Evolutionary conservation across 2,797 vertebrate species (phyloP), one percentile per base, ranked within the genome.

Genomic region (Melopsittacus undulatus): DNA sequence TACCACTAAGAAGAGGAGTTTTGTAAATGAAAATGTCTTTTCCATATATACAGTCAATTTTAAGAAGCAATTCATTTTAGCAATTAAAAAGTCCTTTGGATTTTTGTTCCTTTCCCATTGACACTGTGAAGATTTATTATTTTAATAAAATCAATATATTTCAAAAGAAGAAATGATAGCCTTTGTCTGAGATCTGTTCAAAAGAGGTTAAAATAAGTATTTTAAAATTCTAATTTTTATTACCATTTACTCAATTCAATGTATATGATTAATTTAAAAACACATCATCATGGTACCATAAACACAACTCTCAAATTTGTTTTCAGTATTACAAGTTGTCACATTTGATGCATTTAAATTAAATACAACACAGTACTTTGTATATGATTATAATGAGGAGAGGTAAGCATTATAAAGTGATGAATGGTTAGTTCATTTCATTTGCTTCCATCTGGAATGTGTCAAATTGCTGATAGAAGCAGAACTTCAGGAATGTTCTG

Each of bases 271-370:
- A 72, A 81, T 82, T 94, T 89, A 27, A 87, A 32, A 83, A 75
- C 7, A 56, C 17, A 29, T 34, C 34, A 34, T 82, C 32, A 79
- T 27, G 26, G 32, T 67, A 75, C 21, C 49, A 75, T 69, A 90
- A 94, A 49, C 16, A 78, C 13, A 72, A 66, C 2, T 43, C 23
- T 49, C 27, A 57, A 49, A 72, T 46, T 86, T 86, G 13, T 68
- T 81, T 83, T 48, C 57, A 57, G 4, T 54, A 38, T 72, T 94
- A 59, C 48, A 83, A 38, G 29, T 7, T 83, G 42, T 46, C 36
- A 45, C 26, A 62, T 86, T 34, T 72, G 51, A 91, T 85, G n/a
- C 36, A 91, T 83, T 89, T 92, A 88, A 95, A 94, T 78, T 75
- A 78, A 89, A 86, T 68, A 46, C 26, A 89, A 49, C 32, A 86